These are phyloP conservation scores for Cheilosia scutellata DNA, from an alignment of 2,888 invertebrate genomes.

Conservation along the genomic window DNA sequence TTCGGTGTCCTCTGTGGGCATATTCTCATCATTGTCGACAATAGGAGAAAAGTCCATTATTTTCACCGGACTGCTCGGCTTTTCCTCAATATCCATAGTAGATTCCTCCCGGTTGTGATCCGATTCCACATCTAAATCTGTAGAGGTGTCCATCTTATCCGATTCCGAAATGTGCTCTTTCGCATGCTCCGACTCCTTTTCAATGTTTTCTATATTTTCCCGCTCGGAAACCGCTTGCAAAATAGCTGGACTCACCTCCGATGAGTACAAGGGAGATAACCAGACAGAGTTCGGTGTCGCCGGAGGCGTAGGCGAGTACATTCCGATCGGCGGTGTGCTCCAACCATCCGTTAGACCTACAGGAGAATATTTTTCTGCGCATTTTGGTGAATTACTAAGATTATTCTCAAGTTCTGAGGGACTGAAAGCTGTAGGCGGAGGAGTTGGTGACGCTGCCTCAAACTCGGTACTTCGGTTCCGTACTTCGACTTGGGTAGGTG, in stretches of 20 bases:
- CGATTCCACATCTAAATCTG: conserved; percentile 42
- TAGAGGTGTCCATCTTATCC: conserved; percentile 52
- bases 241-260: conserved; percentile 46
- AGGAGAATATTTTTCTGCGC: not conserved
- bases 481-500: not conserved
- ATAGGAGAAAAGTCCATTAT: not conserved
- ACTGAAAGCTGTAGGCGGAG: not conserved
- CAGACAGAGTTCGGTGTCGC: conserved; percentile 37
- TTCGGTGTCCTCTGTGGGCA: not conserved
- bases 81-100: conserved; percentile 56
- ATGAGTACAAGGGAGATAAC: conserved; percentile 34
- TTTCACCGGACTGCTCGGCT: conserved; percentile 6
- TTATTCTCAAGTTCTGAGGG: not conserved
- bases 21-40: not conserved
- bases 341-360: not conserved
- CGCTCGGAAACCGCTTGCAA: conserved; percentile 63
- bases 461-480: not conserved
- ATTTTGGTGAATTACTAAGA: not conserved
- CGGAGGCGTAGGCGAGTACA: conserved; percentile 52
- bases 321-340: conserved; percentile 51
- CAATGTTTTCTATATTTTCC: conserved; percentile 68
- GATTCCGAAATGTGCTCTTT: conserved; percentile 43
- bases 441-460: not conserved
- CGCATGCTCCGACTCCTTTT: conserved; percentile 56
- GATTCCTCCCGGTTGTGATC: conserved; percentile 53